These are phyloP conservation scores for Cerastis leucographa DNA, from an alignment of 2,888 invertebrate species.

Conservation along the genomic window DNA sequence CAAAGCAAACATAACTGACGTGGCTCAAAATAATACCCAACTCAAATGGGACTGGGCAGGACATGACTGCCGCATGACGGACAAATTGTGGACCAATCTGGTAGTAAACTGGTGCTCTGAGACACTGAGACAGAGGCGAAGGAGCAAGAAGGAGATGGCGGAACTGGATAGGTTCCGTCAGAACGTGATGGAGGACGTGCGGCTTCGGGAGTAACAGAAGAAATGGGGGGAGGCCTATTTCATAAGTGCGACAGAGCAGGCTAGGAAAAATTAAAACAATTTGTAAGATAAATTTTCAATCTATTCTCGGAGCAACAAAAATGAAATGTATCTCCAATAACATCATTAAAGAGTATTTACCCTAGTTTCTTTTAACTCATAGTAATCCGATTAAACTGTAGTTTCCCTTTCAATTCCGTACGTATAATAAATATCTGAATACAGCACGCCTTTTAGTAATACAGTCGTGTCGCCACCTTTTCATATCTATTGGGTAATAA, in stretches of 20 bases:
- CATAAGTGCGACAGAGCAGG: background rate
- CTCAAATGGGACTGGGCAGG: background rate
- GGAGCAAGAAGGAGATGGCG: background rate
- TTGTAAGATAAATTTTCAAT: background rate
- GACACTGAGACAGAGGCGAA: background rate
- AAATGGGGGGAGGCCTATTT: background rate
- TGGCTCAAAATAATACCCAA: background rate
- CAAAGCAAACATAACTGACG: background rate
- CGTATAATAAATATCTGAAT: slow-evolving; percentile 17
- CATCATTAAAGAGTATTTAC: background rate
- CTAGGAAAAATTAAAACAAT: background rate
- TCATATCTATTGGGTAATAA: background rate
- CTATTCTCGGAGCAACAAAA: background rate
- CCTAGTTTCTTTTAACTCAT: background rate
- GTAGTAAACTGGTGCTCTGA: background rate
- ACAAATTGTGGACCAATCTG: background rate
- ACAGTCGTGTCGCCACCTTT: slow-evolving; percentile 30
- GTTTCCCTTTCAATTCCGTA: slow-evolving; percentile 20
- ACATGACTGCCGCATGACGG: background rate
- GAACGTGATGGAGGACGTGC: background rate
- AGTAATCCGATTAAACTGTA: slow-evolving; percentile 4
- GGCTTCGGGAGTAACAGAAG: background rate
- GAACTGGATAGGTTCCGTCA: background rate
- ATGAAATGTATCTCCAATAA: background rate
- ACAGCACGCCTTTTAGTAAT: slow-evolving; percentile 29